These are phyloP conservation scores for Drosophila helvetica DNA, from an alignment of 2,888 invertebrate genomes.

Conservation along the genomic window DNA sequence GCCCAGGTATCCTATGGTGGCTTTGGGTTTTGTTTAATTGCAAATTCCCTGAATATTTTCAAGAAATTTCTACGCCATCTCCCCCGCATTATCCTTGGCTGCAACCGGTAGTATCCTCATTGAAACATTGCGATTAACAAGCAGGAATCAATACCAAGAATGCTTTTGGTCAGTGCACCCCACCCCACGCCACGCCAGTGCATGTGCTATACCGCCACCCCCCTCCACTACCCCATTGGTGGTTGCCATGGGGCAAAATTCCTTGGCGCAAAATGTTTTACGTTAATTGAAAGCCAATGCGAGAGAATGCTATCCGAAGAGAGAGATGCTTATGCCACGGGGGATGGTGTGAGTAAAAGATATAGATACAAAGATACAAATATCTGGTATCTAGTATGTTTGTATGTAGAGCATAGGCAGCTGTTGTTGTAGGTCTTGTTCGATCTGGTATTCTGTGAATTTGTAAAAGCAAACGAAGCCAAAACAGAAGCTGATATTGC, in stretches of 20 bases:
- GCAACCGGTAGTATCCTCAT: neutral
- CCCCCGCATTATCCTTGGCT: neutral
- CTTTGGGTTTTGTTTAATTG: neutral
- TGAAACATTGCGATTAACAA: neutral
- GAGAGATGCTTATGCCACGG: slow-evolving; percentile 13
- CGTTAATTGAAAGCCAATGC: slow-evolving; percentile 74
- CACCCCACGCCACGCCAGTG: neutral
- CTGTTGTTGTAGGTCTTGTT: slow-evolving; percentile 71
- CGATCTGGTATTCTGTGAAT: slow-evolving; percentile 17
- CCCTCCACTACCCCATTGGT: neutral
- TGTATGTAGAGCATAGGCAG: slow-evolving; percentile 52
- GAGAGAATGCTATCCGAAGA: slow-evolving; percentile 22
- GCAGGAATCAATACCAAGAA: neutral
- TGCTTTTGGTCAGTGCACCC: neutral
- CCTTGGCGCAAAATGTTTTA: slow-evolving; percentile 72
- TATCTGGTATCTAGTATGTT: slow-evolving; percentile 8
- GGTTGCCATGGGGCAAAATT: slow-evolving; percentile 40
- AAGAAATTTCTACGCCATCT: neutral
- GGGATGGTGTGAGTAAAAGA: slow-evolving; percentile 1
- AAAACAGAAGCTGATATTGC: neutral
- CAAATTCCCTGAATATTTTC: neutral
- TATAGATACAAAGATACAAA: neutral
- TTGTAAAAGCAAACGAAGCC: neutral
- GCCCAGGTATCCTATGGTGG: neutral
- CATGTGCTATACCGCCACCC: neutral